A percentile compares a stretch with the other conserved stretches of the same genome.
These are phyloP conservation scores for Andrena flavipes DNA, from an alignment of 2,888 invertebrate species.

Conservation along the genomic window DNA sequence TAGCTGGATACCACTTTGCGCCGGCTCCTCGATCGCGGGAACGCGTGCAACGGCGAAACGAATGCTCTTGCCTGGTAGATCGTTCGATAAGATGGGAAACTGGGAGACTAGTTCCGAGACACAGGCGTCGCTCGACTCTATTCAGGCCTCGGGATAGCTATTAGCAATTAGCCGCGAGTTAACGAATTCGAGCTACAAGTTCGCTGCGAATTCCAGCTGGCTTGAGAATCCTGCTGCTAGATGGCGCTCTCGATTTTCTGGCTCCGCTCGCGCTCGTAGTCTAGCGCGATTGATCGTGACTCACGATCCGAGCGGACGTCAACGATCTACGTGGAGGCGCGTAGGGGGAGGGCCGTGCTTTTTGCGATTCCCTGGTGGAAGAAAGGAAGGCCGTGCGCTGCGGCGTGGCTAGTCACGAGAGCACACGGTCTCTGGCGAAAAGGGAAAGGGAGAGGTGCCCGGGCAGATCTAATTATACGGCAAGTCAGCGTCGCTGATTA, in stretches of 20 bases:
- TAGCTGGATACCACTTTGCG: slow-evolving; percentile 50
- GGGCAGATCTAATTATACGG: slow-evolving; percentile 76
- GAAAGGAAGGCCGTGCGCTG: slow-evolving; percentile 44
- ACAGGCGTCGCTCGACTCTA: slow-evolving; percentile 32
- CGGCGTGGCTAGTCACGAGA: slow-evolving; percentile 42
- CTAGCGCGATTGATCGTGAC: slow-evolving; percentile 6
- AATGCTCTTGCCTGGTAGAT: slow-evolving; percentile 29
- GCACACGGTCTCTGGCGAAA: slow-evolving; percentile 10
- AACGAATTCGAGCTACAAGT: background rate
- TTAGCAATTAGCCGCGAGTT: slow-evolving; percentile 25
- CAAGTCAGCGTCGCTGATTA: slow-evolving; percentile 76
- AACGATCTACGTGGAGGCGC: slow-evolving; percentile 41
- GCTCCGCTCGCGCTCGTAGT: background rate
- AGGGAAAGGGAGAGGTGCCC: slow-evolving; percentile 45
- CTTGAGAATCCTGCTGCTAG: background rate
- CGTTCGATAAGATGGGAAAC: slow-evolving; percentile 47
- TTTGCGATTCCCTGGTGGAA: slow-evolving; percentile 48
- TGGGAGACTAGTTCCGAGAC: slow-evolving; percentile 24
- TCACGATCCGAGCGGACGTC: slow-evolving; percentile 35
- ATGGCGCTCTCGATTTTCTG: background rate
- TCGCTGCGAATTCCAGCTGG: background rate
- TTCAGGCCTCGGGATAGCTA: slow-evolving; percentile 2
- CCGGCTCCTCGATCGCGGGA: slow-evolving; percentile 36
- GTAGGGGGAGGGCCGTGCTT: slow-evolving; percentile 44
- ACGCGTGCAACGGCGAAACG: slow-evolving; percentile 26